Conservation (phyloP, 2,797 vertebrate species). For the Acipenser transmontanus region DNA sequence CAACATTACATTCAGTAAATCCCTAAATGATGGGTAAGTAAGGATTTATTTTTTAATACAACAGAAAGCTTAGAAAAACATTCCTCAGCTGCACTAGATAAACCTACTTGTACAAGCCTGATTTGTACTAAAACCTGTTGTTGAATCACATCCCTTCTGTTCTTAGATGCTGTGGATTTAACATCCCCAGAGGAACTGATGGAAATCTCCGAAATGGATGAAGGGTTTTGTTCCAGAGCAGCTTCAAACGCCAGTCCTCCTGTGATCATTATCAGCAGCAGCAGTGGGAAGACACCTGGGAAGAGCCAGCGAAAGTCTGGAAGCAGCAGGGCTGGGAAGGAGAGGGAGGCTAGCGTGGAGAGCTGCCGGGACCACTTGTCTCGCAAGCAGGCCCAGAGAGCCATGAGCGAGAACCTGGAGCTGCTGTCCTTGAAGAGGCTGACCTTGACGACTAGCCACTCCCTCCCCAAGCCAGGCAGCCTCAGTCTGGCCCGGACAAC, state of each 20-base stretch:
- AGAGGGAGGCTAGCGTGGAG: slow-evolving; percentile 68
- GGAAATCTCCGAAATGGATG: slow-evolving; percentile 89
- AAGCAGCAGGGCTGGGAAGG: slow-evolving; percentile 57
- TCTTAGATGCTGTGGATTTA: slow-evolving; percentile 83
- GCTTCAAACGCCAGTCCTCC: slow-evolving; percentile 69
- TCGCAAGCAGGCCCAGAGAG: slow-evolving; percentile 73
- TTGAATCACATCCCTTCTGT: slow-evolving; percentile 26
- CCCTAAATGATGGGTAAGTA: too few species aligned
- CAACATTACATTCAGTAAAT: too few species aligned
- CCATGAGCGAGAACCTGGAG: slow-evolving; percentile 84
- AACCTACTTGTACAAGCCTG: too few species aligned
- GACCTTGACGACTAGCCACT: slow-evolving; percentile 91
- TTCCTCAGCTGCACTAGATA: too few species aligned
- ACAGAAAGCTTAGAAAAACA: too few species aligned
- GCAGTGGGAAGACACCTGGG: slow-evolving; percentile 71
- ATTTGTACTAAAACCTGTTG: slow-evolving; percentile 21
- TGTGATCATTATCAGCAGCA: slow-evolving; percentile 77
- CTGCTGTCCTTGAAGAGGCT: slow-evolving; percentile 84
- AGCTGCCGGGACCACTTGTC: slow-evolving; percentile 61
- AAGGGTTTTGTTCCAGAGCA: slow-evolving; percentile 78
- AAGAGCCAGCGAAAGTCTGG: slow-evolving; percentile 76
- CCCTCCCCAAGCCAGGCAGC: slow-evolving; percentile 86
- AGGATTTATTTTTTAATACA: too few species aligned
- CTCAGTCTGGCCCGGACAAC: slow-evolving; percentile 86
- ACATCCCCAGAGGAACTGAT: slow-evolving; percentile 91